Base-by-base conservation (phyloP, 1,140 invertebrate species). In the Dendrolimus kikuchii region DNA sequence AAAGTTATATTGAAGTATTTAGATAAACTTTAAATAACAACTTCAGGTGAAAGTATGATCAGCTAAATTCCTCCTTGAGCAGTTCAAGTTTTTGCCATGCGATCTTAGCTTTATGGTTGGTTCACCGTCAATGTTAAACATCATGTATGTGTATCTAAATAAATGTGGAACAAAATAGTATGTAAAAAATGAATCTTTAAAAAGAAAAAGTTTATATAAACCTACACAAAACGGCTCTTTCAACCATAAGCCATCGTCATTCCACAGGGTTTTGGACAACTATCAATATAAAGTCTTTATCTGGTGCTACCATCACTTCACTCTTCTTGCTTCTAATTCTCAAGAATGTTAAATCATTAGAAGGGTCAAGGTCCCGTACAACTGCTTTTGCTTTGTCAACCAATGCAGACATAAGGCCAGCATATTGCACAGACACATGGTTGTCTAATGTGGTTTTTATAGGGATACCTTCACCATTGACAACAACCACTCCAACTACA, bases 291-390 rank as follows among this genome's bases (percentile, higher is more conserved):
- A 92, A 93, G 57, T 93, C 91, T 75, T 91, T 92, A 63, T 92
- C 91, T 9, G 96, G 95, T 6, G 95, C 95, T 5, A 98, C 92
- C 91, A 98, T 93, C 46, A 98, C 94, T 89, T 98, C 97, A 81
- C 96, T 93, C 70, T 95, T 97, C 71, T 95, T 96, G 46, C 96
- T 96, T 60, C 96, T 88, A 47, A 98, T 91, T 42, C 97, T 90
- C 9, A 98, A 77, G 64, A 95, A 95, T 5, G 91, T 92, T 40
- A 95, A 87, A 66, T 95, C 94, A 78, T 95, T 95, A 4, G 90
- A 89, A n/a, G 92, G 91, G 74, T 95, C 94, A 62, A 96, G 71
- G 55, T 95, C 94, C 62, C 92, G 74, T 0, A 95, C 91, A 36
- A 92, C 91, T 54, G 90, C 89, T 43, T 92, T 89, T 1, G 93